A percentile compares a stretch with the other conserved stretches of the same genome.
Evolutionary conservation across 2,888 invertebrate genomes (phyloP).

Genomic region (Myathropa florea): DNA sequence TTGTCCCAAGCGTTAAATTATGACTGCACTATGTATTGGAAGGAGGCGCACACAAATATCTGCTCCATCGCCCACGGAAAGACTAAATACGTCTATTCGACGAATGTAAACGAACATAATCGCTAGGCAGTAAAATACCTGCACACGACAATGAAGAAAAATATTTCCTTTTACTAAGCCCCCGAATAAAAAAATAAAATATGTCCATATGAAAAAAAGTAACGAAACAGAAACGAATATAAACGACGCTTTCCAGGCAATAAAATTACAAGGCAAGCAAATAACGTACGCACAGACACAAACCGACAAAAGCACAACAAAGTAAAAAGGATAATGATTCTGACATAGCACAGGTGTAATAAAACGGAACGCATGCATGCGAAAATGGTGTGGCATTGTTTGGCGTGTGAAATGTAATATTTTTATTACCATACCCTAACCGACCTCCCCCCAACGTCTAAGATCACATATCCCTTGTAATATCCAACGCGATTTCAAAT

Average conservation of each 20-base stretch:
- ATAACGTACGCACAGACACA: constrained; percentile 39
- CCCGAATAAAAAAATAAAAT: constrained; percentile 50
- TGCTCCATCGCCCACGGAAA: constrained; percentile 20
- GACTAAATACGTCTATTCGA: constrained; percentile 44
- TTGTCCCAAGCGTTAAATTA: constrained; percentile 58
- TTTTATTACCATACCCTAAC: constrained; percentile 41
- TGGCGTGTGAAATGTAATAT: constrained; percentile 65
- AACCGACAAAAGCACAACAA: constrained; percentile 36
- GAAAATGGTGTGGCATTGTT: constrained; percentile 61
- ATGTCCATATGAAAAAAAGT: neutral
- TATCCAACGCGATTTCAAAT: constrained; percentile 4
- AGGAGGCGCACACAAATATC: constrained; percentile 40
- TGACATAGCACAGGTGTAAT: constrained; percentile 69
- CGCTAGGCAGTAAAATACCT: constrained; percentile 44
- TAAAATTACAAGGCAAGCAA: constrained; percentile 68
- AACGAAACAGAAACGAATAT: constrained; percentile 55
- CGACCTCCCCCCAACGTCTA: constrained; percentile 2
- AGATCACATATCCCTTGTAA: constrained; percentile 31
- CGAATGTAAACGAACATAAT: constrained; percentile 56
- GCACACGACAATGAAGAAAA: constrained; percentile 46
- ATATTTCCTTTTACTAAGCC: constrained; percentile 57
- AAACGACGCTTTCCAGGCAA: constrained; percentile 67
- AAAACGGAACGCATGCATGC: constrained; percentile 66
- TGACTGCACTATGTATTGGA: neutral
- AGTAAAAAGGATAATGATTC: constrained; percentile 64